Evolutionary conservation across 2,797 vertebrate species (phyloP), one percentile per base, ranked within the genome.

Genomic region (Scolopax bukidnonensis): DNA sequence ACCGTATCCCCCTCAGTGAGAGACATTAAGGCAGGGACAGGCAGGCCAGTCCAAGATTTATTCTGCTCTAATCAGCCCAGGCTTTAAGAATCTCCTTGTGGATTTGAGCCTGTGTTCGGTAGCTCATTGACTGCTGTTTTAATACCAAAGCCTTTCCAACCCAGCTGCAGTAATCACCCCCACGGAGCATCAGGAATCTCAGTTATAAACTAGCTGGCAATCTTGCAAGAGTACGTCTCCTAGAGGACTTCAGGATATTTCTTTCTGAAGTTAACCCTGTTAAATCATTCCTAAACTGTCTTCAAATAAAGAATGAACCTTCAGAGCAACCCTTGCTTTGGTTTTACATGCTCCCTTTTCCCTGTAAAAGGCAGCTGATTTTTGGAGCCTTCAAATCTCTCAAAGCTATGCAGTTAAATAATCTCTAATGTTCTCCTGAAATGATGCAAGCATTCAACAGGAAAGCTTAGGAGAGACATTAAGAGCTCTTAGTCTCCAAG

Each of bases 91-190:
- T 74, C 84, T 96, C 94, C 95, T 86, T 68, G 61, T 84, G 94
- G 92, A 96, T 94, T 96, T 95, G n/a, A 93, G 95, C 76, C 90
- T 61, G 30, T 90, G 77, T 78, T 96, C 95, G 48, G 93, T 95
- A 93, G 96, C 95, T 95, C 87, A 13, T 41, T 91, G 94, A 94
- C 84, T 94, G 84, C 96, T 96, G 94, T 69, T 96, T 97, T 90
- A 96, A 95, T 89, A 79, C 78, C 3, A 0, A 92, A 92, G 74
- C 41, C 69, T 88, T 96, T 96, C 93, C 96, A 95, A 78, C 70
- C 68, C 88, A 89, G 93, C 92, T 94, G 95, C 95, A 93, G 92
- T 96, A 95, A 96, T 96, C 96, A 94, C 94, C 93, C 93, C 92
- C 85, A 93, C 18, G 0, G 91, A 96, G 91, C 77, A 89, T 56